Evolutionary conservation across 2,888 invertebrate genomes (phyloP), one percentile per base, ranked within the genome.

Genomic region (Nomada flava): DNA sequence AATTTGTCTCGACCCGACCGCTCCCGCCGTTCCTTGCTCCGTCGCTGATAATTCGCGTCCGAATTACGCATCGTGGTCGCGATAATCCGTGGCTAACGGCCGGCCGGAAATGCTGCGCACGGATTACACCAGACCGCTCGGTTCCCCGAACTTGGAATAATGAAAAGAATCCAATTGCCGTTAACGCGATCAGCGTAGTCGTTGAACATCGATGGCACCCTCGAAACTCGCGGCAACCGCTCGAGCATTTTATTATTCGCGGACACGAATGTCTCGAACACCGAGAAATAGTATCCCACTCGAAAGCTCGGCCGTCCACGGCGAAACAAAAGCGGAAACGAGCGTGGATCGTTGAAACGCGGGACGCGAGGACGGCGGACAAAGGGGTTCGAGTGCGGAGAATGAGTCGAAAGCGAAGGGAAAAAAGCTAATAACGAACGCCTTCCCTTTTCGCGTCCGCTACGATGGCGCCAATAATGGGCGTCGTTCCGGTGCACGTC

Each of bases 381-480:
- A 47, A 47, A 47, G 18, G 15, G 59, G 20, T 26, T 63, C 20
- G 70, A 29, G 53, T 65, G 59, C 10, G 15, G 70, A 64, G 67
- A 70, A 64, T 62, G 86, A 81, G 84, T 82, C 69, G 80, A 79
- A 80, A 83, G 69, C 76, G 76, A 72, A 79, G 69, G 70, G 72
- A 73, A 47, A 47, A 79, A 79, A 76, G 78, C 76, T 81, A 85
- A 85, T 86, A 84, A 86, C 63, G 78, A 78, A 82, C 47, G 64
- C 67, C 71, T 71, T 86, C 76, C 71, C 74, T 80, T 70, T 70
- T 55, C 62, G 63, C 71, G 77, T 52, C 60, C 50, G 60, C 64
- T 13, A 71, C 67, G 73, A 81, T 65, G 69, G 57, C 63, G 76
- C 76, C 83, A 86, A 83, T 84, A 84, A 86, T 86, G 75, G 78